Evolutionary conservation across 2,797 vertebrate genomes (phyloP), one percentile per base, ranked within the genome.

Genomic region (Bovichtus variegatus): DNA sequence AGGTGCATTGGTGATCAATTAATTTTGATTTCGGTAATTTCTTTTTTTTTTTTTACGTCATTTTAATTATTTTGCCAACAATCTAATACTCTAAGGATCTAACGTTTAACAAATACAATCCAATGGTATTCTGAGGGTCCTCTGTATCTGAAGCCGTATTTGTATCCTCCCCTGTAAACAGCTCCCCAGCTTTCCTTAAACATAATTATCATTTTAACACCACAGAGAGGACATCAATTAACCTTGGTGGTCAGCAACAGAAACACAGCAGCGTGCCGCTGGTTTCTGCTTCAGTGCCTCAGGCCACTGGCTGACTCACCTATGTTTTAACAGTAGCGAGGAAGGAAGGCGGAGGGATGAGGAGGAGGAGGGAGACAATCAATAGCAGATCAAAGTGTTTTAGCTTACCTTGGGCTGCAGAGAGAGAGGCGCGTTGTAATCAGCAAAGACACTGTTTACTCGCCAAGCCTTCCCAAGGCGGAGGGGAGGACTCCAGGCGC

Each of bases 301-400:
- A 4, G 87, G 91, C 87, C 61, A 40, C 83, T 59, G 84, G 76
- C 88, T 79, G 88, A 79, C 87, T 90, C 87, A 83, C 87, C 90
- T 86, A 71, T 81, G 81, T 91, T 89, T 87, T 81, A 88, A 84
- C 87, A 77, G 87, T 47, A 49, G 86, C 7, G 63, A 79, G 75
- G 80, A 85, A 87, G 73, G 76, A 69, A 59, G 81, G 85, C 27
- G 79, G 76, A 70, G 83, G 76, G 74, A 81, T 66, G 71, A 86
- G 85, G 81, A 84, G 80, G 84, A 80, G 86, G 84, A 89, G 93
- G 90, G 84, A 91, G 90, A 80, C 81, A 93, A 95, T 95, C 93
- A 91, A 95, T 95, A 94, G 80, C 90, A 95, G 92, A 95, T 93
- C 92, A 95, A 93, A 93, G 92, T 90, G 90, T 89, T 92, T 90